Conservation (phyloP, 2,797 vertebrate genomes). For the Chiloscyllium punctatum region DNA sequence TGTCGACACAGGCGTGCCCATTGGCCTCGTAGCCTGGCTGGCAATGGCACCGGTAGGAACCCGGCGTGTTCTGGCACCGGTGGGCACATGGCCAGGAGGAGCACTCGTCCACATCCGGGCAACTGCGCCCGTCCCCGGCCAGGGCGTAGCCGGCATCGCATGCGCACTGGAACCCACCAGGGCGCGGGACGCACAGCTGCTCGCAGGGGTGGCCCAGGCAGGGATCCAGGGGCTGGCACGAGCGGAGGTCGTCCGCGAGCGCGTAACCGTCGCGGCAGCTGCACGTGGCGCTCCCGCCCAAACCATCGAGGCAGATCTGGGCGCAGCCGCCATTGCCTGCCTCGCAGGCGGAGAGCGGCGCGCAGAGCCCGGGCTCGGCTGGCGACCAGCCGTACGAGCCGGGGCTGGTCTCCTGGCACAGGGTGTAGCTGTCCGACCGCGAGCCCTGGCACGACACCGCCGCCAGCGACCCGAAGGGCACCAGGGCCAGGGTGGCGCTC, state of each 20-base stretch:
- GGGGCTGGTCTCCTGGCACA: conserved; percentile 48
- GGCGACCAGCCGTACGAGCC: conserved; percentile 51
- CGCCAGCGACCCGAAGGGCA: conserved; percentile 57
- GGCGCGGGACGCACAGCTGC: too few relatives aligned
- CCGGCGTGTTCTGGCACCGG: conserved; percentile 54
- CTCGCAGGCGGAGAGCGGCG: conserved; percentile 46
- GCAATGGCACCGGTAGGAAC: conserved; percentile 58
- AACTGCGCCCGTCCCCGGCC: conserved; percentile 35
- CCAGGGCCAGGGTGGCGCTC: conserved; percentile 46
- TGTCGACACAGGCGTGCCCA: conserved; percentile 48
- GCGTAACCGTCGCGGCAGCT: conserved; percentile 51
- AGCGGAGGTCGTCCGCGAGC: not conserved
- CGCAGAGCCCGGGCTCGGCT: conserved; percentile 49
- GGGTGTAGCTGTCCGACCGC: conserved; percentile 23
- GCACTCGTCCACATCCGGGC: conserved; percentile 58
- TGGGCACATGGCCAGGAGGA: conserved; percentile 49
- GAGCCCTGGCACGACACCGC: conserved; percentile 44
- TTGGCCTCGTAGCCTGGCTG: conserved; percentile 51
- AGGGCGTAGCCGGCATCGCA: too few relatives aligned
- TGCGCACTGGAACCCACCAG: too few relatives aligned
- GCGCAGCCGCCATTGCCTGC: conserved; percentile 59
- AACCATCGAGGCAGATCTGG: conserved; percentile 32
- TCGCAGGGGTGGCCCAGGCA: too few relatives aligned
- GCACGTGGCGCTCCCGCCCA: conserved; percentile 44
- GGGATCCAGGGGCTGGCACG: too few relatives aligned